Evolutionary conservation across 2,888 invertebrate species (phyloP).

Genomic region (Ellobium chinense): DNA sequence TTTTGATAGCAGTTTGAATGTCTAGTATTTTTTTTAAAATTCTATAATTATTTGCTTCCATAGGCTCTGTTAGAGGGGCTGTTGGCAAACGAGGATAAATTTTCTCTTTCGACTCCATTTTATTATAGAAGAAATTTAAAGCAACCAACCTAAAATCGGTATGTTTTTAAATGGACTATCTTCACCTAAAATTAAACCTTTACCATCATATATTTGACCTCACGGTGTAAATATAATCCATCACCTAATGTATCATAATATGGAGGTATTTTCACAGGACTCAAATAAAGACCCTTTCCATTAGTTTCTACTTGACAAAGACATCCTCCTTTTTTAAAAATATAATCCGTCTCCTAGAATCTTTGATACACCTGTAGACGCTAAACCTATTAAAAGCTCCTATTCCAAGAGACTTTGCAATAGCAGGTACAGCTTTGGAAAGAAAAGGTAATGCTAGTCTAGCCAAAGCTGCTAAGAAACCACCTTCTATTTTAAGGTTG

Average conservation of each 20-base stretch:
- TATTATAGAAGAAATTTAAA: background rate
- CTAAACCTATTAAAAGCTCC: conserved; percentile 47
- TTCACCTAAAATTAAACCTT: conserved; percentile 44
- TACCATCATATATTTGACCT: conserved; percentile 42
- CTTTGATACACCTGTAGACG: conserved; percentile 42
- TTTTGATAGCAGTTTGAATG: conserved; percentile 8
- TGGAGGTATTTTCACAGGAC: conserved; percentile 36
- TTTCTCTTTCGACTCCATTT: background rate
- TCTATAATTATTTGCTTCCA: conserved; percentile 15
- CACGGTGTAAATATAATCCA: conserved; percentile 46
- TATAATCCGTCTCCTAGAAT: conserved; percentile 36
- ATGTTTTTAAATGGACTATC: conserved; percentile 45
- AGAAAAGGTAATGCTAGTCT: conserved; percentile 39
- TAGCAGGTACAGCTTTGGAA: conserved; percentile 40
- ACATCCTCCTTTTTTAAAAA: conserved; percentile 48
- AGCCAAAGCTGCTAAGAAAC: conserved; percentile 43
- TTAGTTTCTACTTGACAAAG: conserved; percentile 50
- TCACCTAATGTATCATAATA: conserved; percentile 45
- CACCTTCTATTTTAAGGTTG: conserved; percentile 46
- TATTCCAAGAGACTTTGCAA: conserved; percentile 35
- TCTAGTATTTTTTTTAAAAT: conserved; percentile 10
- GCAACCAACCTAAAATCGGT: conserved; percentile 4
- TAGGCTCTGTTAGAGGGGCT: background rate
- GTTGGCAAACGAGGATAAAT: background rate
- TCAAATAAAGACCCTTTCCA: conserved; percentile 50